Evolutionary conservation across 2,113 vertebrate species (phyloP), one percentile per base, ranked within the genome.

Genomic region (Thermophis baileyi): DNA sequence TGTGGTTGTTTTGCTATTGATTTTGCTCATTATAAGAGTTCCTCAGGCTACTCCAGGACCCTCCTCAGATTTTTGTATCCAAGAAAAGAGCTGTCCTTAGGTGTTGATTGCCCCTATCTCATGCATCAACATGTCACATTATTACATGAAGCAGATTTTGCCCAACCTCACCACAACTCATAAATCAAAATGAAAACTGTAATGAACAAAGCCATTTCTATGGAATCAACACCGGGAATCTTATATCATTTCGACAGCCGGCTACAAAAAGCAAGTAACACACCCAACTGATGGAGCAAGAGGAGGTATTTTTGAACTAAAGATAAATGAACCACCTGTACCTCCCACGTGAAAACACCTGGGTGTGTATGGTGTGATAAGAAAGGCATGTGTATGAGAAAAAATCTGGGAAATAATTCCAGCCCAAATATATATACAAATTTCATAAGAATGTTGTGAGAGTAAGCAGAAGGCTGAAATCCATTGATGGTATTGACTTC

Each of bases 101-200:
- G 63, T 50, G 87, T 88, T 63, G 27, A 35, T 25, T 85, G 0
- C 0, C 89, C 40, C 1, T 54, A 24, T 63, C 55, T 88, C 14
- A 0, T 35, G 0, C 44, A 44, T 55, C 0, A 0, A 1, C 2
- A 55, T 35, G 57, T 53, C 40, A 30, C 0, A 0, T 0, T 0
- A 0, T 47, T 57, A 50, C 30, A 0, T 0, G 7, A 57, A 20
- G 0, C 1, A 24, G 11, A 10, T 74, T 40, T 89, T 91, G 0
- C 69, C 30, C 0, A 0, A 3, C 60, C 88, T n/a, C 0, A 0
- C 4, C 9, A 50, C 74, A 3, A 88, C 0, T 90, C 87, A 0
- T 22, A 2, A 50, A 88, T 54, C 6, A 49, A 24, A 11, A 25
- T 2, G 49, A 20, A 89, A 85, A 24, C 20, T 35, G 87, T 50